phyloP scores from a whole-genome alignment of 2,113 vertebrate genomes.

The Machaerirhynchus nigripectus region DNA sequence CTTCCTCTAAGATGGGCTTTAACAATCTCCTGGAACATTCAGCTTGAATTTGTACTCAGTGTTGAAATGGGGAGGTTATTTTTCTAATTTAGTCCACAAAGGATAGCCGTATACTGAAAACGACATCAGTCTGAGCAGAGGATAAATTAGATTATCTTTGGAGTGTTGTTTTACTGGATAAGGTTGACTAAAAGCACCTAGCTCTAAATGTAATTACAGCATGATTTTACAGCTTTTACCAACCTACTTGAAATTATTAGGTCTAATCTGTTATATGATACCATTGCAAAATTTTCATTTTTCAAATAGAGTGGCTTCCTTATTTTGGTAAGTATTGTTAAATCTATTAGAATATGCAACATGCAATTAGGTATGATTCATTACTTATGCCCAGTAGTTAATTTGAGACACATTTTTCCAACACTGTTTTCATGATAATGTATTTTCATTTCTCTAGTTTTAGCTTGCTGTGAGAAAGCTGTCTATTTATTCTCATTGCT shows the following conservation, averaged over 20 bases:
- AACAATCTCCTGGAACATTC: background rate
- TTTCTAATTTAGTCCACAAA: background rate
- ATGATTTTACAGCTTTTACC: background rate
- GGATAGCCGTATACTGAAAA: background rate
- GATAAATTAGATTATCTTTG: background rate
- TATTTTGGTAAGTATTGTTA: background rate
- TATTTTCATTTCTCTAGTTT: background rate
- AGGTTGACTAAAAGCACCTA: background rate
- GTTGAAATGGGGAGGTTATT: background rate
- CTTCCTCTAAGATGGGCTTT: background rate
- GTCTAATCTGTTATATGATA: background rate
- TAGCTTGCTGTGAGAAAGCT: background rate
- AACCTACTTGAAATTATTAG: background rate
- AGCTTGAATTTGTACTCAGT: background rate
- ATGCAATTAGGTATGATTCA: background rate
- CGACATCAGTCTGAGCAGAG: background rate
- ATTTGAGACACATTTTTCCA: conserved; percentile 40
- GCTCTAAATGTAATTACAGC: background rate
- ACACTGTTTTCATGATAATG: background rate
- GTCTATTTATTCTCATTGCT: background rate
- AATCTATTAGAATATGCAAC: background rate
- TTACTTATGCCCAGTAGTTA: conserved; percentile 44
- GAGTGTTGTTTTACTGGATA: background rate
- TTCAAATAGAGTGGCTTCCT: background rate
- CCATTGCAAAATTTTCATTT: background rate